Evolutionary conservation across 1,140 invertebrate genomes (phyloP).

Genomic region (Drosophila bocqueti): DNA sequence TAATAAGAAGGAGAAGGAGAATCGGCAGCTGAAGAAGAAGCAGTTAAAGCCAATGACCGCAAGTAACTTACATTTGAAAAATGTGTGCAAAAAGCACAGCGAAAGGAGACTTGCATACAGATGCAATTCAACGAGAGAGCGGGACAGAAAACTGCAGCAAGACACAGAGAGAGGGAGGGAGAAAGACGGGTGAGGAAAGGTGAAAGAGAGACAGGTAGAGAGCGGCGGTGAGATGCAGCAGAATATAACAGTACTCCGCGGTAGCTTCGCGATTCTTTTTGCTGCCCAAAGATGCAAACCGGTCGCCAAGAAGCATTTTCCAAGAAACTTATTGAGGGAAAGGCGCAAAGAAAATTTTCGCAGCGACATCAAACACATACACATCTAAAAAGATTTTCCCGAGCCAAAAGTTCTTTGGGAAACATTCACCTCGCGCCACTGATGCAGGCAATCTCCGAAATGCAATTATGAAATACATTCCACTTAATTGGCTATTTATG

Average conservation of each 20-base stretch:
- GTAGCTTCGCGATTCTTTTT: constrained; percentile 77
- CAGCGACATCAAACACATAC: constrained; percentile 11
- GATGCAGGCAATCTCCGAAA: constrained; percentile 47
- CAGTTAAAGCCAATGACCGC: constrained; percentile 84
- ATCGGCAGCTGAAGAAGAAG: constrained; percentile 50
- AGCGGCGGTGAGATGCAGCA: constrained; percentile 65
- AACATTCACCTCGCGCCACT: constrained; percentile 62
- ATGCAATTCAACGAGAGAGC: constrained; percentile 33
- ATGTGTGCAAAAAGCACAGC: constrained; percentile 84
- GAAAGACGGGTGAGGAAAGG: constrained; percentile 13
- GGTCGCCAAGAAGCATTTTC: constrained; percentile 81
- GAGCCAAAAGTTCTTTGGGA: constrained; percentile 65
- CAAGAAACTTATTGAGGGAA: constrained; percentile 83
- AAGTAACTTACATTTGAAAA: constrained; percentile 85
- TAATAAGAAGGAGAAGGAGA: constrained; percentile 31
- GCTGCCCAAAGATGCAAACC: constrained; percentile 75
- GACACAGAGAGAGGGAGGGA: not conserved
- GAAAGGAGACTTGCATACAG: constrained; percentile 73
- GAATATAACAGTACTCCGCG: constrained; percentile 80
- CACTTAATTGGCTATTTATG: constrained; percentile 49
- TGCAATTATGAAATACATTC: constrained; percentile 61
- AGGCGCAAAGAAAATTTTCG: constrained; percentile 57
- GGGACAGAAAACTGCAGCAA: not conserved
- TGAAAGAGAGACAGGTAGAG: constrained; percentile 15
- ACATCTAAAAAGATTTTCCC: constrained; percentile 29